Percentiles rank a stretch among this genome's conserved stretches.
phyloP scores from a whole-genome alignment of 2,797 vertebrate species.

The Botia kubotai region DNA sequence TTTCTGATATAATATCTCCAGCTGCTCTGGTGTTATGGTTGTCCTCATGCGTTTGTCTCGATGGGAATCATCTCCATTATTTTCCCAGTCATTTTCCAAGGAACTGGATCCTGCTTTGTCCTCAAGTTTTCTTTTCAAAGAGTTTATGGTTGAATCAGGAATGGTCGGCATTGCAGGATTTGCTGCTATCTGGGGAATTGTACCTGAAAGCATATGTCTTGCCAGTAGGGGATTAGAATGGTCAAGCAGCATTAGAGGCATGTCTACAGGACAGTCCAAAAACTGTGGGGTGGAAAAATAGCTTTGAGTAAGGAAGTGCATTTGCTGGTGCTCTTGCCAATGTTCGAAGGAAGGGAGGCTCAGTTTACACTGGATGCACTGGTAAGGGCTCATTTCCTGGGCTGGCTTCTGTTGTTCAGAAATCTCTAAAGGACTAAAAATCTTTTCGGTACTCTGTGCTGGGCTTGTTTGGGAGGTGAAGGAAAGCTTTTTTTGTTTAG shows the following conservation, averaged over 20 bases:
- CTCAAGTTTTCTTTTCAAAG: conserved; percentile 90
- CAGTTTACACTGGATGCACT: conserved; percentile 94
- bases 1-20: conserved; percentile 97
- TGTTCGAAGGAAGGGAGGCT: conserved; percentile 94
- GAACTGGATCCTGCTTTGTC: conserved; percentile 87
- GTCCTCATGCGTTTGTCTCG: conserved; percentile 96
- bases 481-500: conserved; percentile 74
- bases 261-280: conserved; percentile 87
- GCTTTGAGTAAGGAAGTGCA: conserved; percentile 95
- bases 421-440: conserved; percentile 77
- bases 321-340: conserved; percentile 99
- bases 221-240: conserved; percentile 92
- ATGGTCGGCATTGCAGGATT: conserved; percentile 82
- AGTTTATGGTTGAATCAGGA: conserved; percentile 85
- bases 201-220: conserved; percentile 92
- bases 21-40: conserved; percentile 97
- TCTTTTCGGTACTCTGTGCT: conserved; percentile 80
- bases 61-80: conserved; percentile 91
- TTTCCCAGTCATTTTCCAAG: conserved; percentile 75
- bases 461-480: conserved; percentile 80
- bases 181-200: conserved; percentile 89
- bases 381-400: conserved; percentile 91
- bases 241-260: conserved; percentile 98
- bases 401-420: conserved; percentile 70
- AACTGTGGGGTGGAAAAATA: conserved; percentile 95